These are phyloP conservation scores for Procapra przewalskii DNA, from an alignment of 2,113 vertebrate species.

Conservation along the genomic window DNA sequence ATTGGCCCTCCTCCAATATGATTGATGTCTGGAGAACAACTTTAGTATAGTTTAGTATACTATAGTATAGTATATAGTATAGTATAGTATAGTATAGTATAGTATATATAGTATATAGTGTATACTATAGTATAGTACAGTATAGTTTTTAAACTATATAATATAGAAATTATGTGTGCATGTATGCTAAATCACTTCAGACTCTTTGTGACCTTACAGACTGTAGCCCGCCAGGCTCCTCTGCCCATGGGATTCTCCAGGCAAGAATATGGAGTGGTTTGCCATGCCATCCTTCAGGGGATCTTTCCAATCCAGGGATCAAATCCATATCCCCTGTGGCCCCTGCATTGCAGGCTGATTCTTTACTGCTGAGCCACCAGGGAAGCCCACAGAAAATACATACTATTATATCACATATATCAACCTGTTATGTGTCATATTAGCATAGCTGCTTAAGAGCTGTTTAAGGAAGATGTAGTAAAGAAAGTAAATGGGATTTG, in stretches of 20 bases:
- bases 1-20: neutral
- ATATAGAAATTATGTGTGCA: neutral
- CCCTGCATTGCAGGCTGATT: neutral
- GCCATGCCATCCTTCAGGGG: neutral
- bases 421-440: neutral
- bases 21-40: neutral
- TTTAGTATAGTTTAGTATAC: neutral
- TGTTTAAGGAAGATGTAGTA: neutral
- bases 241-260: neutral
- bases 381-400: neutral
- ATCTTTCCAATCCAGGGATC: neutral
- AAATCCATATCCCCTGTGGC: neutral
- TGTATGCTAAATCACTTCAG: neutral
- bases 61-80: too few relatives aligned
- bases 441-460: neutral
- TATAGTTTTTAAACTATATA: neutral
- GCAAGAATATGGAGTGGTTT: neutral
- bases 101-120: too few relatives aligned
- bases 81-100: too few relatives aligned
- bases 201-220: neutral
- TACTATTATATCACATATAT: neutral
- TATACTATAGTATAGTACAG: too few relatives aligned
- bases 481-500: neutral
- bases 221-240: neutral
- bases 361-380: neutral